Evolutionary conservation across 1,140 invertebrate genomes (phyloP).

Genomic region (Danaus melanippus): DNA sequence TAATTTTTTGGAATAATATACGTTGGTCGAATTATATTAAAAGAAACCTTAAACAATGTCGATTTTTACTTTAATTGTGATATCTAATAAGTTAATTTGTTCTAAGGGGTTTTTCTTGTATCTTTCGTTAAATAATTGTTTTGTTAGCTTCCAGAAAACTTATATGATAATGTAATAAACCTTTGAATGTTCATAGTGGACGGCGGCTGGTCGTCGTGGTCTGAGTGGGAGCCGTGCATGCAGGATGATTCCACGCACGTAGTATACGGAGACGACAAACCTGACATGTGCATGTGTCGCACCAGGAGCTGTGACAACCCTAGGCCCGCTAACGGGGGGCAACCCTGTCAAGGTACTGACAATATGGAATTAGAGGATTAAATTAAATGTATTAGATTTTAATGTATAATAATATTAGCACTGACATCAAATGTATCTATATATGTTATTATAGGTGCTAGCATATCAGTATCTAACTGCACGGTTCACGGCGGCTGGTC

Average conservation of each 20-base stretch:
- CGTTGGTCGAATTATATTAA: too few species aligned
- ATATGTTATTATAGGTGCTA: slow-evolving; percentile 46
- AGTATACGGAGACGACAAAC: slow-evolving; percentile 52
- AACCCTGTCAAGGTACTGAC: slow-evolving; percentile 71
- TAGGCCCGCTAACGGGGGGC: slow-evolving; percentile 83
- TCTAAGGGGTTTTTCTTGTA: too few species aligned
- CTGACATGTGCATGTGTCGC: slow-evolving; percentile 84
- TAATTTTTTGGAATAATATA: too few species aligned
- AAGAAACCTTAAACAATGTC: too few species aligned
- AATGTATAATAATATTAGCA: too few species aligned
- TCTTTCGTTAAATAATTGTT: too few species aligned
- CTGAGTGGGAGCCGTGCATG: slow-evolving; percentile 77
- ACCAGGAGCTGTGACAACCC: slow-evolving; percentile 87
- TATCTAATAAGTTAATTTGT: too few species aligned
- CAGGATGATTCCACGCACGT: slow-evolving; percentile 57
- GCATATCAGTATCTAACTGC: slow-evolving; percentile 81
- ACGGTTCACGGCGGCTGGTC: slow-evolving; percentile 92
- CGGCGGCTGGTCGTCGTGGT: slow-evolving; percentile 85
- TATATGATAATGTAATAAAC: background rate
- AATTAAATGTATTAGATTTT: too few species aligned
- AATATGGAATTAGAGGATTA: too few species aligned
- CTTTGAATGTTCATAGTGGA: slow-evolving; percentile 69
- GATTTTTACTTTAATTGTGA: too few species aligned
- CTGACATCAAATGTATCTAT: slow-evolving; percentile 15
- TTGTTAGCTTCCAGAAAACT: too few species aligned